These are phyloP conservation scores for Xiphorhynchus elegans DNA, from an alignment of 2,113 vertebrate species.

Conservation along the genomic window DNA sequence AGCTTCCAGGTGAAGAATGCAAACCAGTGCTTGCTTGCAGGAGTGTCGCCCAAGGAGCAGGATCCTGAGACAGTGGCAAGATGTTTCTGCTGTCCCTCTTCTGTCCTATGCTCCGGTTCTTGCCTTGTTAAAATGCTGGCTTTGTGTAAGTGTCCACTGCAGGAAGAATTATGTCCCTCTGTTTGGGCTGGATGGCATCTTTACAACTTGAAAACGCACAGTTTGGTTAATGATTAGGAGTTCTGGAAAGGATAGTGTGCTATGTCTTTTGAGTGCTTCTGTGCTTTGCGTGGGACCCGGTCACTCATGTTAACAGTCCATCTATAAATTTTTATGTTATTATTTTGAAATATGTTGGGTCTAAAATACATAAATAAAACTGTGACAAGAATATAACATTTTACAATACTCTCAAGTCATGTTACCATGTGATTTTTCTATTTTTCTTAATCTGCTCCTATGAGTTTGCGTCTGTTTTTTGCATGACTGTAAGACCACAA, in stretches of 20 bases:
- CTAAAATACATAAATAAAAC: not conserved
- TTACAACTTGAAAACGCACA: not conserved
- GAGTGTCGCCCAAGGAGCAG: not conserved
- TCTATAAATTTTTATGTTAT: not conserved
- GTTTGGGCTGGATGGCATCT: not conserved
- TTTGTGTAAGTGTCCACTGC: not conserved
- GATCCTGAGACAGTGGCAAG: not conserved
- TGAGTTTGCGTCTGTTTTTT: not conserved
- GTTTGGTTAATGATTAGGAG: not conserved
- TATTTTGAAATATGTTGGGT: not conserved
- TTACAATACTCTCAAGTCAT: not conserved
- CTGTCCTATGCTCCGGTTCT: not conserved
- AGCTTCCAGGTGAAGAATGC: not conserved
- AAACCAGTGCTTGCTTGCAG: not conserved
- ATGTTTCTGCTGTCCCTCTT: not conserved
- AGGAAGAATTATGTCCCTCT: not conserved
- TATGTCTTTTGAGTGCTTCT: not conserved
- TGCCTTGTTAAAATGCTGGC: not conserved
- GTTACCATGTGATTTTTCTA: not conserved
- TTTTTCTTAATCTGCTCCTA: not conserved
- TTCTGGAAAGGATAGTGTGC: not conserved
- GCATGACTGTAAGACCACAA: not conserved
- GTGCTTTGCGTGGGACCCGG: not conserved
- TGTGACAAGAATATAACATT: not conserved
- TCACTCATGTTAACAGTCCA: not conserved